Percentiles rank a stretch among this genome's conserved stretches.
These are phyloP conservation scores for Cavia porcellus DNA, from an alignment of 2,113 vertebrate species.

Conservation along the genomic window DNA sequence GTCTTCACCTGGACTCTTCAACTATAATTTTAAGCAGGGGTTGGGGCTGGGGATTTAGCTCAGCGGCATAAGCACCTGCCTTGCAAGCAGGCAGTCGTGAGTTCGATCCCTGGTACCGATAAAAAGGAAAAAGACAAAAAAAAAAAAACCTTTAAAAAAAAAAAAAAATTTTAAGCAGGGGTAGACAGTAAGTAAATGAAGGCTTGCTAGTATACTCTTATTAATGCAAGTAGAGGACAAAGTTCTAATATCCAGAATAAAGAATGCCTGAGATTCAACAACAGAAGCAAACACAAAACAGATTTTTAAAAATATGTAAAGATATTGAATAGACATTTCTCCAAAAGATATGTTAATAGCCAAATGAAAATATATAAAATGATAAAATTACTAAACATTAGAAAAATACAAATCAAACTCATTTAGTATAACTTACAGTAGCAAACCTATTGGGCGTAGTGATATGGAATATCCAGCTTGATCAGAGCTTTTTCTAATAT, in stretches of 20 bases:
- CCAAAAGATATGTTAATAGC: background rate
- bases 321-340: slow-evolving; percentile 4
- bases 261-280: background rate
- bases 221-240: background rate
- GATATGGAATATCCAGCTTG: background rate
- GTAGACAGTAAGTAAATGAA: background rate
- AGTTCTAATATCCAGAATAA: background rate
- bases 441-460: background rate
- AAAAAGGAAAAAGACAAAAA: too few relatives aligned
- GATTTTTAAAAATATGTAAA: background rate
- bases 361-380: background rate
- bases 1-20: slow-evolving; percentile 17
- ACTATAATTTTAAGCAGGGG: too few relatives aligned
- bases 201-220: background rate
- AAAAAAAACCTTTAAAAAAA: too few relatives aligned
- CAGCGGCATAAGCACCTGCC: too few relatives aligned
- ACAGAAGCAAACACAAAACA: background rate
- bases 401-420: background rate
- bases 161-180: too few relatives aligned
- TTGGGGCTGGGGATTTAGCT: too few relatives aligned
- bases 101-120: too few relatives aligned
- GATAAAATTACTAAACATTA: background rate
- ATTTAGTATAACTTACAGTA: background rate
- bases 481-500: background rate
- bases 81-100: too few relatives aligned